phyloP scores from a whole-genome alignment of 2,113 vertebrate genomes.

The Pristiophorus japonicus region DNA sequence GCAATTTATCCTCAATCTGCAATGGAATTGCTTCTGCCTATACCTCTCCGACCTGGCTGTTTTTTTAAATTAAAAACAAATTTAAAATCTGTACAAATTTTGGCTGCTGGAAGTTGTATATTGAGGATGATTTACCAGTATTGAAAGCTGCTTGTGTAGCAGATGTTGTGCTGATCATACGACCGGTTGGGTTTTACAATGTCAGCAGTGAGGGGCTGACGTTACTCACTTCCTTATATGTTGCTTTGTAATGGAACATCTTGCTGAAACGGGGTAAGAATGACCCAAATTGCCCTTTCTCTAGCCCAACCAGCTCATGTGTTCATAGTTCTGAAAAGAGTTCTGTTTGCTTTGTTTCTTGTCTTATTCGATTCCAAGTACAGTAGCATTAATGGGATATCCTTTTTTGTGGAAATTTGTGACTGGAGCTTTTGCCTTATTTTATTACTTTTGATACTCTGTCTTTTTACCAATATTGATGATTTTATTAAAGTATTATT shows the following conservation, averaged over 20 bases:
- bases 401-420: too few relatives aligned
- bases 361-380: too few relatives aligned
- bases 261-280: not conserved
- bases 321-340: not conserved
- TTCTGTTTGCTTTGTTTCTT: not conserved
- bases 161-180: not conserved
- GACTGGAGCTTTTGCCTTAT: too few relatives aligned
- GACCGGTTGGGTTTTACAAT: not conserved
- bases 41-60: not conserved
- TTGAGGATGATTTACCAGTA: not conserved
- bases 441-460: too few relatives aligned
- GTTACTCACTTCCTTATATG: constrained; percentile 6
- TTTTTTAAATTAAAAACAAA: not conserved
- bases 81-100: not conserved
- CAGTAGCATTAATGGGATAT: not conserved
- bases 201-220: not conserved
- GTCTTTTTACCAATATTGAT: too few relatives aligned
- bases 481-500: too few relatives aligned
- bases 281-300: not conserved
- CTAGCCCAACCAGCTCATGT: not conserved
- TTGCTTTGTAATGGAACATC: not conserved
- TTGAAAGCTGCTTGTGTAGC: not conserved
- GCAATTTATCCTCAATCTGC: not conserved
- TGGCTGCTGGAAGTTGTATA: not conserved
- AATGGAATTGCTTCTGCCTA: not conserved